phyloP scores from a whole-genome alignment of 2,113 vertebrate species.

The Nerophis ophidion region DNA sequence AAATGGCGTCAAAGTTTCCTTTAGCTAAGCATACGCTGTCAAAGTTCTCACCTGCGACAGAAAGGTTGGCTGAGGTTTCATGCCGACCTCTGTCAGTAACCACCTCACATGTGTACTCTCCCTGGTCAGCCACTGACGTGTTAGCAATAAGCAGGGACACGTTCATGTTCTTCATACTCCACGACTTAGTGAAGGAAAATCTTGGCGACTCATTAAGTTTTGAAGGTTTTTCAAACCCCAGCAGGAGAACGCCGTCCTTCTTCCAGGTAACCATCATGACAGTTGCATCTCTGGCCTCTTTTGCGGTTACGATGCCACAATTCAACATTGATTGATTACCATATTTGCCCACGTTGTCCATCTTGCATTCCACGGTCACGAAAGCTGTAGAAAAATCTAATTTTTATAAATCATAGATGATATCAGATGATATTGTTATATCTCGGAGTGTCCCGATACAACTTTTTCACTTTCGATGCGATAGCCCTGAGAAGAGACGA shows the following conservation, averaged over 20 bases:
- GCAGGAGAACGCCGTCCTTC: accelerated
- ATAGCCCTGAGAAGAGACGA: too few relatives aligned
- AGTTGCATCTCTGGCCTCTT: accelerated
- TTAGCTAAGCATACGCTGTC: neutral
- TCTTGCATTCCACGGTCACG: neutral
- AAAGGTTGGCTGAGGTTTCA: accelerated
- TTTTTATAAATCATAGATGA: neutral
- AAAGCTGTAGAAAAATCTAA: conserved; percentile 26
- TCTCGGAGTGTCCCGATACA: too few relatives aligned
- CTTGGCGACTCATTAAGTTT: accelerated
- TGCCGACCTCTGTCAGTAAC: accelerated
- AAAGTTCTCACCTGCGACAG: conserved; percentile 53
- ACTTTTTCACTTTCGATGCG: too few relatives aligned
- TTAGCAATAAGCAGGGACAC: conserved; percentile 54
- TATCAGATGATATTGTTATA: too few relatives aligned
- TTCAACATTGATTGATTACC: conserved; percentile 28
- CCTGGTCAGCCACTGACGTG: conserved; percentile 28
- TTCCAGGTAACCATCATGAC: conserved; percentile 7
- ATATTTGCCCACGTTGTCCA: neutral
- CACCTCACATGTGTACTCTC: conserved; percentile 6
- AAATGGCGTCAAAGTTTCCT: neutral
- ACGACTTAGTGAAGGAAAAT: conserved; percentile 20
- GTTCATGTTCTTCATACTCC: conserved; percentile 14
- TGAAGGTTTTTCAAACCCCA: neutral
- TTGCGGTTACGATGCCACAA: neutral